These are phyloP conservation scores for Hirtodrosophila cameraria DNA, from an alignment of 2,888 invertebrate genomes.

Conservation along the genomic window DNA sequence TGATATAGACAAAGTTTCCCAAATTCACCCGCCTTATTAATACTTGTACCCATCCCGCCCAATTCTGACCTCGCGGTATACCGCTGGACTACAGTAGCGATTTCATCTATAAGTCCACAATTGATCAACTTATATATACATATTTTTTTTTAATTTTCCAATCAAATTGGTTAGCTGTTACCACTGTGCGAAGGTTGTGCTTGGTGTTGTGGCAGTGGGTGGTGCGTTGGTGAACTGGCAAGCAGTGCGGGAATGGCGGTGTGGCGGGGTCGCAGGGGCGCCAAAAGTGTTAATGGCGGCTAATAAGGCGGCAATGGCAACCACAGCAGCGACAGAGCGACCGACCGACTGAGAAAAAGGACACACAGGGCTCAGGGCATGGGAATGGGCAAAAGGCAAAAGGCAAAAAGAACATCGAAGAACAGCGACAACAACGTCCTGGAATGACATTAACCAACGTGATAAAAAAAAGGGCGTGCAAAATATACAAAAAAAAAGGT, in stretches of 20 bases:
- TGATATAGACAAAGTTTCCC: no score
- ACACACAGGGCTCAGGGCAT: not conserved
- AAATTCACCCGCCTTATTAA: no score
- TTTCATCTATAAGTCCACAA: no score
- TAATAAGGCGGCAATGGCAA: constrained; percentile 70
- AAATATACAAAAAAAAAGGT: constrained; percentile 26
- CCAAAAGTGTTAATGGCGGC: constrained; percentile 76
- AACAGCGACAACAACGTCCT: constrained; percentile 42
- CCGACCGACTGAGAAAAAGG: not conserved
- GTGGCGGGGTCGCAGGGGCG: constrained; percentile 24
- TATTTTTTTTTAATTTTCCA: no score
- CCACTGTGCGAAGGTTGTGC: constrained; percentile 40
- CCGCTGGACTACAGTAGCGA: no score
- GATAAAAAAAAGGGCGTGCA: constrained; percentile 61
- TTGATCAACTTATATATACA: no score
- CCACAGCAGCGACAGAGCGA: constrained; percentile 34
- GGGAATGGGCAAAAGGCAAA: not conserved
- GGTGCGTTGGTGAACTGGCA: not conserved
- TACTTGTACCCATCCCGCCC: no score
- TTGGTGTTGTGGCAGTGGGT: not conserved
- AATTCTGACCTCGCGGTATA: no score
- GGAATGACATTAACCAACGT: constrained; percentile 77
- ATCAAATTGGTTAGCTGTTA: no score
- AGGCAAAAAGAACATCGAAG: constrained; percentile 21
- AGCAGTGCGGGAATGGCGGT: not conserved